Base-by-base conservation (phyloP, 2,797 vertebrate genomes). In the Sphenopsis melanotis region DNA sequence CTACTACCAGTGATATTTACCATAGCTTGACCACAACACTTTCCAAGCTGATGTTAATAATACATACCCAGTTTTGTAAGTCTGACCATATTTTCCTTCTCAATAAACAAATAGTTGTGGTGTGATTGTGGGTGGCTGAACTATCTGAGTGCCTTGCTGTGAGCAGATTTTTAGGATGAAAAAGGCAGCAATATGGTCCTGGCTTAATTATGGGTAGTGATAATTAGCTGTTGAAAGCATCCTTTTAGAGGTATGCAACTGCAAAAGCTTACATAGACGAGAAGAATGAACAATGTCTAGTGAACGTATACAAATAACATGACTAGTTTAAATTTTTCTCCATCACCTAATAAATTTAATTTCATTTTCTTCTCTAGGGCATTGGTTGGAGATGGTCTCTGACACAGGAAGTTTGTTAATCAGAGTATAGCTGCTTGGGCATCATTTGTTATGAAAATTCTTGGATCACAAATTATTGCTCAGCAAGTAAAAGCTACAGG, bases 21-120 rank as follows among this genome's bases (percentile, higher is more conserved):
- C 86, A 92, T 87, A 94, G 78, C 47, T 59, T 85, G 80, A 93
- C 90, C 95, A 89, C 93, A 96, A 70, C 65, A 78, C 76, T 97
- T 95, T 97, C 81, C 94, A 96, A 96, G 91, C 77, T 97, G 87
- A 85, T 97, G 69, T 96, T 98, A 97, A 96, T 97, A 97, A 97
- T 83, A 50, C 49, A 94, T 77, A 47, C 7, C 64, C 55, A 57
- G 42, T 83, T 96, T 89, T 94, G 57, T 82, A 97, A 85, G 36
- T 90, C 90, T 95, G 85, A 96, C 92, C 83, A 74, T 75, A 86
- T 97, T 97, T 97, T 94, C 87, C 86, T 96, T 97, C 75, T 93
- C 91, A 96, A 96, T 96, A 97, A 98, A 96, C 94, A 98, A 97
- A 97, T 97, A 97, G 79, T 94, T 98, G 96, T 90, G 96, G 95